Evolutionary conservation across 2,888 invertebrate species (phyloP).

Genomic region (Taenaris catops): DNA sequence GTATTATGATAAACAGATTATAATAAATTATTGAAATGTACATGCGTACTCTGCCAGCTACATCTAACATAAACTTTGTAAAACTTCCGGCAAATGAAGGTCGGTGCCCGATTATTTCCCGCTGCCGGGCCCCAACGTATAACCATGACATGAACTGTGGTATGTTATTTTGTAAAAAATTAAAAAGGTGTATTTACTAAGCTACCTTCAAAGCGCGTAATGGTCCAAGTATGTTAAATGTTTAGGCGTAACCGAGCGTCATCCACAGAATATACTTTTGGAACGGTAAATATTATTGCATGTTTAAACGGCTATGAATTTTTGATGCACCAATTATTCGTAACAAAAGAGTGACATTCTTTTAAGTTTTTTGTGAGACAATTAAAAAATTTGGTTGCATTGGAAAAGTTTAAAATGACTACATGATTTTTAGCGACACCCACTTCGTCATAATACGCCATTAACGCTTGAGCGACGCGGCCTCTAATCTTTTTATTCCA

Average conservation of each 20-base stretch:
- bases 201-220: conserved; percentile 38
- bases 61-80: too few relatives aligned
- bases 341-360: too few relatives aligned
- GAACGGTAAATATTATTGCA: conserved; percentile 21
- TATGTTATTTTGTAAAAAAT: conserved; percentile 41
- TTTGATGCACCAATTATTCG: too few relatives aligned
- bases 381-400: conserved; percentile 10
- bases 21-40: too few relatives aligned
- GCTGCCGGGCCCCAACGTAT: conserved; percentile 33
- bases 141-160: conserved; percentile 37
- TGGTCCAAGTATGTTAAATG: conserved; percentile 23
- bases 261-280: conserved; percentile 19
- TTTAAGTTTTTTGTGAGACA: too few relatives aligned
- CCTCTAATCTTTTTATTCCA: too few relatives aligned
- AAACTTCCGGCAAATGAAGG: conserved; percentile 73
- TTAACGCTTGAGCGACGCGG: conserved; percentile 66
- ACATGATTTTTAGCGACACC: conserved; percentile 63
- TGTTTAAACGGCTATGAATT: conserved; percentile 5
- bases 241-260: conserved; percentile 23
- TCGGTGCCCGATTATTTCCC: conserved; percentile 59
- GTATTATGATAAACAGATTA: too few relatives aligned
- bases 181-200: conserved; percentile 44
- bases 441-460: conserved; percentile 72
- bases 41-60: too few relatives aligned
- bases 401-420: conserved; percentile 43